A percentile compares a stretch with the other conserved stretches of the same genome.
Evolutionary conservation across 2,888 invertebrate species (phyloP).

Genomic region (Drosophila longiperda): DNA sequence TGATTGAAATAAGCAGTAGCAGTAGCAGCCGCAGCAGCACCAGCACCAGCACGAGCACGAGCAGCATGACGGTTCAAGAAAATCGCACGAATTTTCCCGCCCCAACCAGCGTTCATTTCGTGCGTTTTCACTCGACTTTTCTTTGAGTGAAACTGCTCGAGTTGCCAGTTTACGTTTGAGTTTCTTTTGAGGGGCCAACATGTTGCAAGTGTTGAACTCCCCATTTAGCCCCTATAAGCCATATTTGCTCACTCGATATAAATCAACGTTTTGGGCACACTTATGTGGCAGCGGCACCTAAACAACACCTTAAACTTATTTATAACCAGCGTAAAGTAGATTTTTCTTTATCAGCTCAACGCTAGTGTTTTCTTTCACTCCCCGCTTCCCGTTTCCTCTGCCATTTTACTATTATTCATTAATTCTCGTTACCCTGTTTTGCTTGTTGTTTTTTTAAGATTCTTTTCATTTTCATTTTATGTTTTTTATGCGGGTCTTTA

Average conservation of each 20-base stretch:
- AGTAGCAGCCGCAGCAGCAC: conserved; percentile 28
- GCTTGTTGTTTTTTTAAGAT: conserved; percentile 69
- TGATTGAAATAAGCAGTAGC: conserved; percentile 84
- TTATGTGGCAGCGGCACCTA: conserved; percentile 46
- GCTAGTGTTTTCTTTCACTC: conserved; percentile 1
- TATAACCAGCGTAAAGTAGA: conserved; percentile 32
- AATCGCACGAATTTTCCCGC: conserved; percentile 54
- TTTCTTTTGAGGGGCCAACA: conserved; percentile 54
- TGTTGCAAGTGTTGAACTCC: conserved; percentile 57
- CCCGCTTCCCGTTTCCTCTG: neutral
- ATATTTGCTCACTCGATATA: conserved; percentile 38
- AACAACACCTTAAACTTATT: conserved; percentile 76
- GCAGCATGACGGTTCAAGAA: conserved; percentile 41
- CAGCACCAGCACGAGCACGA: conserved; percentile 42
- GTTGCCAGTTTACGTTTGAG: conserved; percentile 41
- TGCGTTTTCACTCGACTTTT: conserved; percentile 60
- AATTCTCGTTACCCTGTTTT: conserved; percentile 51
- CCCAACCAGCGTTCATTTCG: conserved; percentile 60
- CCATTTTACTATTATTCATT: conserved; percentile 54
- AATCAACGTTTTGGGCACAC: conserved; percentile 53
- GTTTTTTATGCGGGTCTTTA: conserved; percentile 84
- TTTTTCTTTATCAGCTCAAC: conserved; percentile 27
- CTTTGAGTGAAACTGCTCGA: conserved; percentile 65
- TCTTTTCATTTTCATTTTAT: conserved; percentile 83
- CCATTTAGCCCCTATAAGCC: neutral